Conservation (phyloP, 2,888 invertebrate species). For the Ornithoptera priamus region DNA sequence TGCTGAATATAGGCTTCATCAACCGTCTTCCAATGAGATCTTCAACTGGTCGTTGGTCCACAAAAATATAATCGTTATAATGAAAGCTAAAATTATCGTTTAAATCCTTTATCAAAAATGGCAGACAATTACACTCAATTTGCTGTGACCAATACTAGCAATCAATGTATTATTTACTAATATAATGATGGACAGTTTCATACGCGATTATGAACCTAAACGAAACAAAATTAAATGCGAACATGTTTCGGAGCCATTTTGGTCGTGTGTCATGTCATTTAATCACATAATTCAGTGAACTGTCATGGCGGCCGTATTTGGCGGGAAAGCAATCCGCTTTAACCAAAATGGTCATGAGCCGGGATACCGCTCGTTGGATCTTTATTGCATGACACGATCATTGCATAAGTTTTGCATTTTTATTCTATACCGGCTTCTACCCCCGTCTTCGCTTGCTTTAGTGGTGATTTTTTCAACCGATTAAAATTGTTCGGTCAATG, state of each 20-base stretch:
- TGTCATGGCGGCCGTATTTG: constrained; percentile 75
- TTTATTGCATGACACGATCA: constrained; percentile 63
- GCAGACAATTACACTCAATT: constrained; percentile 50
- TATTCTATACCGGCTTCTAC: constrained; percentile 21
- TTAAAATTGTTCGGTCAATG: too few relatives aligned
- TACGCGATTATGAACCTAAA: constrained; percentile 51
- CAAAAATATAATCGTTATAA: neutral
- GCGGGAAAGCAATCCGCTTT: constrained; percentile 78
- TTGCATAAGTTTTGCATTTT: constrained; percentile 52
- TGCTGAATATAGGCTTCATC: too few relatives aligned
- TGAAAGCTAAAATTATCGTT: constrained; percentile 10
- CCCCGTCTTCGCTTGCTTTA: too few relatives aligned
- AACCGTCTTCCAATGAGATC: too few relatives aligned
- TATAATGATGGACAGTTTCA: constrained; percentile 53
- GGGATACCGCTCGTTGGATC: constrained; percentile 64
- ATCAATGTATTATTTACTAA: constrained; percentile 58
- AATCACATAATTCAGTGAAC: constrained; percentile 76
- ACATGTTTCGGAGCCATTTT: constrained; percentile 52
- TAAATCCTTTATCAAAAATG: constrained; percentile 34
- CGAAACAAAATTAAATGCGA: constrained; percentile 59
- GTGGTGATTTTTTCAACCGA: too few relatives aligned
- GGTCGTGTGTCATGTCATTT: constrained; percentile 63
- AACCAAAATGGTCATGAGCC: constrained; percentile 65
- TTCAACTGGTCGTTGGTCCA: too few relatives aligned
- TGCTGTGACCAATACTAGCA: constrained; percentile 60